Base-by-base conservation (phyloP, 2,888 invertebrate genomes). In the Machimus atricapillus region DNA sequence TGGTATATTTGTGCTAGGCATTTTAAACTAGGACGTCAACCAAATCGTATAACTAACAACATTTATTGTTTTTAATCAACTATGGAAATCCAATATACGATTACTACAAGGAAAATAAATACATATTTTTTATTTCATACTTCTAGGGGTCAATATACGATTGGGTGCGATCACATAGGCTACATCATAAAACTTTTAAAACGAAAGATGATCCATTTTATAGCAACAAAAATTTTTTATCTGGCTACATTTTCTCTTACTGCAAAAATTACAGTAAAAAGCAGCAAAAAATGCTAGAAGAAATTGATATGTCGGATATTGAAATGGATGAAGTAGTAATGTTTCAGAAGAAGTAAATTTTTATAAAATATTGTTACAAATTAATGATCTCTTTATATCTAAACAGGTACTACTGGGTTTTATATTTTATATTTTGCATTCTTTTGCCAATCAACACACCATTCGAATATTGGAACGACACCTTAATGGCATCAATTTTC, bases 201-300 rank as follows among this genome's bases (percentile, higher is more conserved):
- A 96, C 97, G 0, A 95, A 95, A 52, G 94, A 95, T 83, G 98
- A 98, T 91, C 97, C 97, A 0, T 97, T 95, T 91, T 96, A 97
- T 91, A 95, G 96, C 90, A 94, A 94, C 2, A 95, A 95, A 89
- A 97, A 98, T 6, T 97, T 98, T 91, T 91, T 96, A 88, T 96
- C 96, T 91, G 94, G 97, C 1, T 98, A 98, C 90, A 93, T 98
- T 23, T 92, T 95, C 52, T 95, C 96, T 86, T 95, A 97, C 86
- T 91, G 97, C 37, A 91, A 94, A 85, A 94, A 94, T 76, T 94
- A 95, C 77, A 96, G 95, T 86, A 94, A 94, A 0, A 93, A 96
- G 88, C 94, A 95, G 88, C 94, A 95, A 89, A 93, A 94, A 83
- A 93, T 96, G 56, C 94, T 95, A 87, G 93, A 94, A 34, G 92